phyloP scores from a whole-genome alignment of 2,113 vertebrate genomes.

The Pitta sordida region DNA sequence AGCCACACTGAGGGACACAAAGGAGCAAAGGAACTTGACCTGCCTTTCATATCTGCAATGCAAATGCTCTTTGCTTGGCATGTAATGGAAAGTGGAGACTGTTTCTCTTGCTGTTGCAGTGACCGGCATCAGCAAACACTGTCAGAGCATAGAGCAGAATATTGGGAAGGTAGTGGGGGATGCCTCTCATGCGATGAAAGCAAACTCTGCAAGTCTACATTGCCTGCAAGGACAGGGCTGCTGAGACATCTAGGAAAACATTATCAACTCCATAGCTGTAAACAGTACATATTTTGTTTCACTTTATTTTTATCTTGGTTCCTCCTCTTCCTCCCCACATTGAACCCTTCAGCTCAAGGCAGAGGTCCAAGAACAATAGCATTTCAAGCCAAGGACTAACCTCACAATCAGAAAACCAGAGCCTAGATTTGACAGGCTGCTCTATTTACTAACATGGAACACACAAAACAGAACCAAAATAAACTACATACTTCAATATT shows the following conservation, averaged over 20 bases:
- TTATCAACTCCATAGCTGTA: neutral
- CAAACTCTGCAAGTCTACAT: neutral
- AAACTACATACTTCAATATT: constrained; percentile 16
- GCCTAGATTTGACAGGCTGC: constrained; percentile 3
- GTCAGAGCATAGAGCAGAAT: neutral
- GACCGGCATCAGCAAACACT: neutral
- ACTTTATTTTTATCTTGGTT: constrained; percentile 53
- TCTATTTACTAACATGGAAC: constrained; percentile 48
- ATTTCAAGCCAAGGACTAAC: constrained; percentile 29
- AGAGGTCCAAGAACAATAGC: constrained; percentile 44
- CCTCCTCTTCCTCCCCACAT: constrained; percentile 23
- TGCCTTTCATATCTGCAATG: neutral
- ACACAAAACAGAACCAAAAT: neutral
- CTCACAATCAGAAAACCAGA: constrained; percentile 3
- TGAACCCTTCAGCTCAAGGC: constrained; percentile 13
- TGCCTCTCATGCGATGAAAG: neutral
- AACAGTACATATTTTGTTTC: constrained; percentile 29
- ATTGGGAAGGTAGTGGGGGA: neutral
- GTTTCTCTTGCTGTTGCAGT: neutral
- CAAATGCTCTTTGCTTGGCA: neutral
- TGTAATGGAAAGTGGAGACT: neutral
- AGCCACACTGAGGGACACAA: fast-evolving
- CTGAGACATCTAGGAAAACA: neutral
- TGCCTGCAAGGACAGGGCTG: neutral
- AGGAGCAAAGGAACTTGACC: neutral